Base-by-base conservation (phyloP, 2,888 invertebrate genomes). In the Cryptocephalus primarius region DNA sequence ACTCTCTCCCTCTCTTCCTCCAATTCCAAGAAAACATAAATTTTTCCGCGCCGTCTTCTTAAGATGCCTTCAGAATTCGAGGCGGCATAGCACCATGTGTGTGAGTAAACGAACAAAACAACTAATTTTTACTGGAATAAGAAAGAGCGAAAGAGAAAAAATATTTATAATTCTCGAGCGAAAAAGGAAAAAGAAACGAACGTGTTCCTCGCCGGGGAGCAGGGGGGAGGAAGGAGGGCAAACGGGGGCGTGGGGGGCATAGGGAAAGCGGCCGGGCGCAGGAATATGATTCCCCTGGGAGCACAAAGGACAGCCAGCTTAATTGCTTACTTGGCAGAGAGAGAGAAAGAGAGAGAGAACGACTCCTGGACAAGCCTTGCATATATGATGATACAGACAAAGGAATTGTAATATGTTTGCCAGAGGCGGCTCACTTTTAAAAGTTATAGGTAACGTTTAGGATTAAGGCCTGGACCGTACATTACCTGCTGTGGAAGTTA, bases 321-420 rank as follows among this genome's bases (percentile, higher is more conserved):
- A 68, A 67, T 66, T 67, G 66, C 59, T 60, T 51, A 48, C 53
- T 43, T 43, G 48, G 45, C 41, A 59, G 55, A 55, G 55, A 53
- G 59, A 60, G 52, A 46, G 53, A 55, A n/a, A n/a, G 47, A 50
- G 53, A 54, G 55, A 55, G 57, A 50, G 51, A 49, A 40, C 50
- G 52, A 43, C 51, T 55, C 56, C 62, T 64, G 63, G 64, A 67
- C 68, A 68, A 66, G 66, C 64, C 67, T 66, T 69, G 69, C 68
- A 68, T 67, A 68, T 69, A 69, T 69, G 69, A 69, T 69, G 68
- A 69, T 68, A 67, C 65, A 68, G 67, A 68, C 68, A 70, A 68
- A 68, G 66, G 67, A 67, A 67, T 67, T 67, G 66, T 66, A 67
- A 67, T 67, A 36, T 36, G n/a, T n/a, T 11, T 36, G 36, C 12